phyloP scores from a whole-genome alignment of 2,797 vertebrate genomes.

The Syndactyla subalaris region DNA sequence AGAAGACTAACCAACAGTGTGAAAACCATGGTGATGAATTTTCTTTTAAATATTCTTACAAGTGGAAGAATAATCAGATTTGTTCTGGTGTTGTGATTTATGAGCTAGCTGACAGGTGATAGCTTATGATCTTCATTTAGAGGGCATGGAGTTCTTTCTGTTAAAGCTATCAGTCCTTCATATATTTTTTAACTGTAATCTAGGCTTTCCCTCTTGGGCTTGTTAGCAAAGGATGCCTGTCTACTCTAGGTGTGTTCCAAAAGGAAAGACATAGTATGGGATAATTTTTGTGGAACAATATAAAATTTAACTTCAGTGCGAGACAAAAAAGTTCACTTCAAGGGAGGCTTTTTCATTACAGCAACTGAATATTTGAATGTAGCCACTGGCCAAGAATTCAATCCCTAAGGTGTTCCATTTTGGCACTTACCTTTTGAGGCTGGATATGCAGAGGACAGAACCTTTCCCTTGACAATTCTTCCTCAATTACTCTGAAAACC shows the following conservation, averaged over 20 bases:
- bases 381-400: background rate
- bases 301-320: background rate
- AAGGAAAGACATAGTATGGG: background rate
- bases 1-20: background rate
- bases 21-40: background rate
- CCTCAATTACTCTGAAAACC: background rate
- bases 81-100: background rate
- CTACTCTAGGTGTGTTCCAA: background rate
- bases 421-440: background rate
- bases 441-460: background rate
- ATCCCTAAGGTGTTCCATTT: background rate
- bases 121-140: background rate
- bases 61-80: background rate
- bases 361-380: background rate
- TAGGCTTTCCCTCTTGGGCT: background rate
- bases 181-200: background rate
- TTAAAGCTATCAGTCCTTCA: background rate
- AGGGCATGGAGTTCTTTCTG: background rate
- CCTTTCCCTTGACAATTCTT: background rate
- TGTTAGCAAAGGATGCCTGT: background rate
- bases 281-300: constrained; percentile 6
- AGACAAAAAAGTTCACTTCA: background rate
- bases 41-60: constrained; percentile 24
- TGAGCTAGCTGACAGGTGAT: background rate
- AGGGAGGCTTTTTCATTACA: background rate